Base-by-base conservation (phyloP, 2,888 invertebrate genomes). In the Isoperla grammatica region DNA sequence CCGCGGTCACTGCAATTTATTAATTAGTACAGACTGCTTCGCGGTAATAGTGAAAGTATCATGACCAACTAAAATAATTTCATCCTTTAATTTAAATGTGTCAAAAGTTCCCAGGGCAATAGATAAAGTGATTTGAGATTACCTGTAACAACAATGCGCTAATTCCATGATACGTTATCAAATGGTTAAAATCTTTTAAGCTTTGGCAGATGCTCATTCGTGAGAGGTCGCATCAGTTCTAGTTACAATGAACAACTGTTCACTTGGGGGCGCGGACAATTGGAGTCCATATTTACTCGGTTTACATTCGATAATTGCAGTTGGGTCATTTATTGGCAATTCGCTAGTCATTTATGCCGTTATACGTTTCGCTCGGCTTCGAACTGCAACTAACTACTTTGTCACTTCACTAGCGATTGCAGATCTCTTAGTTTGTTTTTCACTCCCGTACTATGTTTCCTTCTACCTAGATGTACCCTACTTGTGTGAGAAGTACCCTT, bases 381-480 rank as follows among this genome's bases (percentile, higher is more conserved):
- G 64, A 39, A 65, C 61, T 2, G 61, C 65, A 17, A 67, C 65
- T 22, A 67, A 65, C 49, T 60, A 64, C n/a, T 67, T 67, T 56
- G 66, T 67, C 20, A 56, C 65, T 0, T 62, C 64, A 3, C 37
- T 67, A 17, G 67, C 67, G 5, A 65, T 61, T 3, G 56, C 66
- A 6, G 67, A 67, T 39, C 58, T 67, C 1, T 40, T 67, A 23
- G 65, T 66, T 8, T 65, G 65, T 3, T 43, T 67, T 8, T 62
- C 61, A 42, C 63, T 67, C 2, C 67, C 67, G 9, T 68, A 64
- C 59, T 68, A 68, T 56, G 56, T 68, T 20, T 61, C 64, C n/a
- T 68, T 69, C 61, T 68, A 68, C 59, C 67, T 68, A 43, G 63
- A 67, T 49, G 61, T 66, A 1, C 55, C 56, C 5, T 62, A 65